A percentile compares a stretch with the other conserved stretches of the same genome.
Evolutionary conservation across 1,140 invertebrate genomes (phyloP).

Genomic region (Drosophila rhopaloa): DNA sequence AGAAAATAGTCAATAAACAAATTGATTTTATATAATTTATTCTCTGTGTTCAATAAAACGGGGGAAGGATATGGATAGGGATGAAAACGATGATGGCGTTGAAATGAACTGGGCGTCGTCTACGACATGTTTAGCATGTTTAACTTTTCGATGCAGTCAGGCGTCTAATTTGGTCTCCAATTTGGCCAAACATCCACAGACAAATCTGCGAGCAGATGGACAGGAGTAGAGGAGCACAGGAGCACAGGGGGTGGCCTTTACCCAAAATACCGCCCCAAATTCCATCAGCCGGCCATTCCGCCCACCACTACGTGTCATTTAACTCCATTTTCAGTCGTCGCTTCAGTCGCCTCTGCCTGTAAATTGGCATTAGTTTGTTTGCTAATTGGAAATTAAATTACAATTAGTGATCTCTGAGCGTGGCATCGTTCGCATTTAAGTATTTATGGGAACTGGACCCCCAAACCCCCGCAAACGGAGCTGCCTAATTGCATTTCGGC

Average conservation of each 20-base stretch:
- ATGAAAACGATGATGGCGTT: constrained; percentile 18
- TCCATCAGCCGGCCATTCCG: not conserved
- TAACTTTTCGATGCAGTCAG: constrained; percentile 77
- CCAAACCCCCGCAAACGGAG: constrained; percentile 2
- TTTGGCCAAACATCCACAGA: constrained; percentile 52
- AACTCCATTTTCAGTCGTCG: constrained; percentile 55
- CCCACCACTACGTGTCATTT: constrained; percentile 69
- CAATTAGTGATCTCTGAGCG: constrained; percentile 83
- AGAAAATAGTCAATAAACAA: too few species aligned
- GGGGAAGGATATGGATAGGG: not conserved
- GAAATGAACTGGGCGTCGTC: constrained; percentile 56
- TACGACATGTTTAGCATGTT: constrained; percentile 81
- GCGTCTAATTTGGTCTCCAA: constrained; percentile 73
- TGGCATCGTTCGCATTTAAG: constrained; percentile 67
- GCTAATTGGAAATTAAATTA: constrained; percentile 85
- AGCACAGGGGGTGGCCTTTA: constrained; percentile 1
- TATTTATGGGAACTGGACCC: constrained; percentile 53
- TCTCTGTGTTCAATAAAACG: not conserved
- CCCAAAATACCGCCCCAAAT: constrained; percentile 5
- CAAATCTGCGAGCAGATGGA: constrained; percentile 12
- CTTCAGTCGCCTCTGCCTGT: constrained; percentile 53
- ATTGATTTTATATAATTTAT: not conserved
- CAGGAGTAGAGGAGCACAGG: not conserved
- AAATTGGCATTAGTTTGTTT: constrained; percentile 84
- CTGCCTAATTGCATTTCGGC: constrained; percentile 65